Conservation (phyloP, 2,113 vertebrate species). For the Catharus minimus region DNA sequence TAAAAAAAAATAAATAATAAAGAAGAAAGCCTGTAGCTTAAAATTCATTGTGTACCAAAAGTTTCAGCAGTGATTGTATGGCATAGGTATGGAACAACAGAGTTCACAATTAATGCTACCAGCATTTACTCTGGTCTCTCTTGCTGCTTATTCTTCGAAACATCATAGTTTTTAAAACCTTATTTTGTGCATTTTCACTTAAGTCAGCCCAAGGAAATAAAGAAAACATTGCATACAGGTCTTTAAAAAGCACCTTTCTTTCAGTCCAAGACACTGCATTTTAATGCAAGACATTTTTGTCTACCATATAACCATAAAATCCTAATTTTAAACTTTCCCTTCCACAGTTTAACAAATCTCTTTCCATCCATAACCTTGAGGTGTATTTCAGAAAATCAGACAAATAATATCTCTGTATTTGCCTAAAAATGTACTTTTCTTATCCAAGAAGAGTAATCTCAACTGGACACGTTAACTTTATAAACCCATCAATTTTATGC, state of each 20-base stretch:
- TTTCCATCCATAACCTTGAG: not conserved
- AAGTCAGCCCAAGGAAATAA: not conserved
- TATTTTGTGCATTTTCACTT: not conserved
- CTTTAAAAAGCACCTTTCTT: not conserved
- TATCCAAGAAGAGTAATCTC: not conserved
- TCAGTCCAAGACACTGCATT: not conserved
- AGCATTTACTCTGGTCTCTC: not conserved
- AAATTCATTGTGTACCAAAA: not conserved
- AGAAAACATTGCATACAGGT: not conserved
- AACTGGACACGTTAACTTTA: not conserved
- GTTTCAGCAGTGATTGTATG: not conserved
- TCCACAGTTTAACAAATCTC: not conserved
- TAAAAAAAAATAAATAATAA: not conserved
- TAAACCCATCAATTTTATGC: not conserved
- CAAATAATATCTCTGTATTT: not conserved
- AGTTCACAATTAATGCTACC: not conserved
- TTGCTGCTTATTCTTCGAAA: not conserved
- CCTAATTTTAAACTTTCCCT: not conserved
- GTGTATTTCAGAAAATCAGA: not conserved
- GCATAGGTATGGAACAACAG: accelerated
- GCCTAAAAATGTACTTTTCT: not conserved
- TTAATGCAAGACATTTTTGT: not conserved
- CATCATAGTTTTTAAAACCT: accelerated
- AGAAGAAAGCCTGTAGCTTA: not conserved
- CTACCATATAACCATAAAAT: not conserved